Evolutionary conservation across 1,140 invertebrate genomes (phyloP).

Genomic region (Ceratitis capitata): DNA sequence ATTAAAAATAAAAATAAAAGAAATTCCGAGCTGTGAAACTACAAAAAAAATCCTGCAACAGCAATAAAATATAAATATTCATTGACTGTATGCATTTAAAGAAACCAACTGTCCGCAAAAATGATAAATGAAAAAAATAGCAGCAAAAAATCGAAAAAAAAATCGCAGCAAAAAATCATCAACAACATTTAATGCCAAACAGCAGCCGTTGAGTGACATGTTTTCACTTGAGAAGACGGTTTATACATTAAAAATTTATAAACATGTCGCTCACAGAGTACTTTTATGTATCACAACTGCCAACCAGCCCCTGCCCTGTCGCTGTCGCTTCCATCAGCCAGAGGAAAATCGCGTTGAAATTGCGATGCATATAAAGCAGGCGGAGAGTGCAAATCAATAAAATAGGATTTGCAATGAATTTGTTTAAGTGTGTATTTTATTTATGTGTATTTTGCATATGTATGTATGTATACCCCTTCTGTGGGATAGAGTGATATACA

Average conservation of each 20-base stretch:
- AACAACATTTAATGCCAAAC: background rate
- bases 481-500: background rate
- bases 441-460: background rate
- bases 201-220: background rate
- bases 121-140: background rate
- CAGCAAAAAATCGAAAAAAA: background rate
- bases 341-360: background rate
- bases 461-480: no score
- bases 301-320: background rate
- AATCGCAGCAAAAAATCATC: background rate
- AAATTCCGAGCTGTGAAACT: background rate
- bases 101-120: background rate
- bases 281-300: no score
- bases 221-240: background rate
- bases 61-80: background rate
- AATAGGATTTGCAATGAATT: background rate
- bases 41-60: background rate
- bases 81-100: background rate
- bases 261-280: background rate
- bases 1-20: no score
- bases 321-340: background rate
- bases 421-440: no score
- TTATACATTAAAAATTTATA: background rate
- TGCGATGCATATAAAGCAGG: background rate
- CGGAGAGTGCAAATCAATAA: background rate